Evolutionary conservation across 2,888 invertebrate species (phyloP).

Genomic region (Uloborus plumipes): DNA sequence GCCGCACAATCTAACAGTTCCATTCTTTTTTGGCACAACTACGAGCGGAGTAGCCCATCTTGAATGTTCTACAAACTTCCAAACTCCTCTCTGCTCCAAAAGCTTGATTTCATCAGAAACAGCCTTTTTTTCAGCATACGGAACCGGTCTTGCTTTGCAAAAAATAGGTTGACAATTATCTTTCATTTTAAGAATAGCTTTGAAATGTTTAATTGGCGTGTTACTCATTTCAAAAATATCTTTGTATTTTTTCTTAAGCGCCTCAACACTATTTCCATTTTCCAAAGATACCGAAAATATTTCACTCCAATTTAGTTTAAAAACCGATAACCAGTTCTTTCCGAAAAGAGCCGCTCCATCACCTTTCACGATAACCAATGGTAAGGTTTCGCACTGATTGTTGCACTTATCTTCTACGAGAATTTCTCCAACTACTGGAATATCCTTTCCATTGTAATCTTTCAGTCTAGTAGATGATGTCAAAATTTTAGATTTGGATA

Average conservation of each 20-base stretch:
- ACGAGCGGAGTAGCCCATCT: slow-evolving; percentile 10
- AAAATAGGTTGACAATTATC: slow-evolving; percentile 14
- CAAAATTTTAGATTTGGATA: too few species aligned
- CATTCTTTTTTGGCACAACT: slow-evolving; percentile 10
- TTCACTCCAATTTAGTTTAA: neutral
- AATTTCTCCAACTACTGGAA: slow-evolving; percentile 8
- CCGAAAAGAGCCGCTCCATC: too few species aligned
- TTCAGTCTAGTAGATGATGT: too few species aligned
- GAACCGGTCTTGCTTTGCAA: slow-evolving; percentile 17
- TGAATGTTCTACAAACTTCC: slow-evolving; percentile 25
- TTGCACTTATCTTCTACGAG: neutral
- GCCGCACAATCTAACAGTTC: neutral
- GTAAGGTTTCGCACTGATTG: too few species aligned
- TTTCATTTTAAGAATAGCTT: slow-evolving; percentile 14
- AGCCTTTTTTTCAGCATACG: slow-evolving; percentile 14
- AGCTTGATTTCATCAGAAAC: slow-evolving; percentile 20
- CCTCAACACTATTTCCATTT: neutral
- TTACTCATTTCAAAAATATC: neutral
- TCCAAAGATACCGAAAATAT: slow-evolving; percentile 5
- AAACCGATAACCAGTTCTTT: too few species aligned
- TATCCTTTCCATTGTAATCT: neutral
- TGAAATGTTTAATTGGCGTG: slow-evolving; percentile 18
- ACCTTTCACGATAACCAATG: too few species aligned
- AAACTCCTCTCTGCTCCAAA: neutral
- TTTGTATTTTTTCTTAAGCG: neutral